Evolutionary conservation across 2,797 vertebrate species (phyloP), one percentile per base, ranked within the genome.

Genomic region (Sebastes diploproa): DNA sequence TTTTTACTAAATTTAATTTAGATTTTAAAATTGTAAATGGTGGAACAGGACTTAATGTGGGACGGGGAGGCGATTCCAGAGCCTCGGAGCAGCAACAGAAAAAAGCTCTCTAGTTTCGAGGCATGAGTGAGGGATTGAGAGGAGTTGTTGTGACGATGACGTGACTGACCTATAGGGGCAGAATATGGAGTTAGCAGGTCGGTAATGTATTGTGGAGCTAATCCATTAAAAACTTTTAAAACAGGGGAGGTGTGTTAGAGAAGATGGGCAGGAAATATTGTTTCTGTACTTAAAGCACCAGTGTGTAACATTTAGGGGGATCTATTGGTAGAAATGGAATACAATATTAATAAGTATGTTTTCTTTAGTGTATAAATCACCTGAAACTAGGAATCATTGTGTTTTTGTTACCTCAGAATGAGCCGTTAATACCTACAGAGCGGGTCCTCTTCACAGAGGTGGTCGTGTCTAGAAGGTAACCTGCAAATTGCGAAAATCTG

Each of bases 401-500:
- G 2, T 42, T 42, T 16, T 42, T 1, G 6, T 42, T 42, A 42
- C 14, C 38, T 42, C 38, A 42, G 38, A 42, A 42, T 42, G 38
- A 16, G 14, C 38, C 14, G 0, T 42, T 42, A 1, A 42, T 42
- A 42, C 0, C 38, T 3, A 42, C 38, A 42, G 6, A 42, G 14
- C 6, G 6, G 38, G 38, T 42, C 38, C 38, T 42, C 36, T 14
- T 14, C 13, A 38, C 36, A 0, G 38, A 42, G 38, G 0, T 42
- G 38, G 38, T 42, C 13, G 38, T 14, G 38, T 42, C 38, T 42
- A 42, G 38, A 42, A 16, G 38, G 38, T 42, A 42, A 42, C 38
- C 38, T 42, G 38, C 0, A 42, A 42, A 42, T 42, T 42, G 14
- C 0, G 3, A 42, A 36, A 42, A 42, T 42, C 14, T 42, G 2